Conservation (phyloP, 92 coral and sea anemone genomes). For the Porites divaricata region DNA sequence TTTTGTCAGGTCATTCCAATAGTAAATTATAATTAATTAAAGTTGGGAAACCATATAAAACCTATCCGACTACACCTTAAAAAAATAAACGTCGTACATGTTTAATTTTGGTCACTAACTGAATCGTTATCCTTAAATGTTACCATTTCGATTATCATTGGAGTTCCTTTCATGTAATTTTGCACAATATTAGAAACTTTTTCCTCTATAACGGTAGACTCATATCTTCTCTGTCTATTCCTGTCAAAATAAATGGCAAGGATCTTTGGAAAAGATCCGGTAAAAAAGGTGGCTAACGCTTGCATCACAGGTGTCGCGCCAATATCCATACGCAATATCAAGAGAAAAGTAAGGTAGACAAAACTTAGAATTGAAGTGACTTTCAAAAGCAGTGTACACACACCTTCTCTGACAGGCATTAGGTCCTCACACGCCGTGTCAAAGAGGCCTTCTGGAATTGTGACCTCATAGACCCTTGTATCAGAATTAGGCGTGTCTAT, state of each 20-base stretch:
- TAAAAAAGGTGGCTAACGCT: slow-evolving; percentile 2
- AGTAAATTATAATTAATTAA: too few species aligned
- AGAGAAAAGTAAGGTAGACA: slow-evolving; percentile 8
- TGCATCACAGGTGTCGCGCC: slow-evolving; percentile 17
- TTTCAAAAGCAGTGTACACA: slow-evolving; percentile 20
- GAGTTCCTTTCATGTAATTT: not conserved
- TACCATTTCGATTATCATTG: too few species aligned
- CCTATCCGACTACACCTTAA: too few species aligned
- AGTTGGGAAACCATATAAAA: too few species aligned
- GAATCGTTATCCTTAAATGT: too few species aligned
- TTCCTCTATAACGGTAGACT: not conserved
- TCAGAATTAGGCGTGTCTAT: not conserved
- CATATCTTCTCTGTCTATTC: not conserved
- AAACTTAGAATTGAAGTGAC: not conserved
- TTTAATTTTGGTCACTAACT: too few species aligned
- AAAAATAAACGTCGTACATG: too few species aligned
- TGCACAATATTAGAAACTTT: slow-evolving; percentile 5
- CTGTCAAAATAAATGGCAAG: slow-evolving; percentile 6
- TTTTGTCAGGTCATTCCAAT: too few species aligned
- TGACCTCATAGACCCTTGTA: not conserved
- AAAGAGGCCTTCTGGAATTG: slow-evolving; percentile 30
- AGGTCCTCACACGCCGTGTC: slow-evolving; percentile 29
- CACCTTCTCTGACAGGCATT: slow-evolving; percentile 22
- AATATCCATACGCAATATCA: not conserved
- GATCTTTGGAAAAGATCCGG: slow-evolving; percentile 38